phyloP scores from a whole-genome alignment of 1,140 invertebrate species.

The Cyphomyrmex costatus region DNA sequence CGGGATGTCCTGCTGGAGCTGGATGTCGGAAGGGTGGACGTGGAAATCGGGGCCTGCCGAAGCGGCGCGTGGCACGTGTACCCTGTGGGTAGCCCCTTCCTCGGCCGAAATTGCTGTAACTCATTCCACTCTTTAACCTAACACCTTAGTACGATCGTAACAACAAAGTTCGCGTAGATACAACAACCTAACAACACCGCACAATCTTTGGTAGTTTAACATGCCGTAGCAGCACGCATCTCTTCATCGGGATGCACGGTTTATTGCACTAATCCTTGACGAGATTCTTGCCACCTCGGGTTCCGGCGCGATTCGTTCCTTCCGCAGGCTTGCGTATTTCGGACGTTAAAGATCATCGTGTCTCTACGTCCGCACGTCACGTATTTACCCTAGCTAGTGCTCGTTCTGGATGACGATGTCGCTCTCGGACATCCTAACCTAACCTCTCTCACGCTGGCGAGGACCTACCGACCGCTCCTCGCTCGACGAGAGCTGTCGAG shows the following conservation, averaged over 20 bases:
- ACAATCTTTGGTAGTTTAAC: conserved; percentile 28
- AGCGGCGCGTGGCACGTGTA: conserved; percentile 61
- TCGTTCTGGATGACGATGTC: neutral
- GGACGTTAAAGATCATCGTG: neutral
- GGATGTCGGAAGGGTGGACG: conserved; percentile 62
- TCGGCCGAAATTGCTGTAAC: conserved; percentile 72
- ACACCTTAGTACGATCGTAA: neutral
- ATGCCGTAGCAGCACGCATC: neutral
- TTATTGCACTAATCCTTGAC: neutral
- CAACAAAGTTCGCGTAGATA: neutral
- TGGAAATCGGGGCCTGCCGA: conserved; percentile 61
- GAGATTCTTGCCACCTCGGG: too few species aligned
- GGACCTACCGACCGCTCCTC: neutral
- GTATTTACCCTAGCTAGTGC: neutral
- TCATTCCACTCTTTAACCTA: conserved; percentile 76
- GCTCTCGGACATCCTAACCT: conserved; percentile 5
- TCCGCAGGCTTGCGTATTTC: neutral
- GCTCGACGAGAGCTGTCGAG: neutral
- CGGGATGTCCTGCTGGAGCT: conserved; percentile 19
- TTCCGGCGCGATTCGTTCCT: neutral
- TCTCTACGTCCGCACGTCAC: too few species aligned
- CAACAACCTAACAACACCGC: neutral
- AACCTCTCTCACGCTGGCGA: conserved; percentile 24
- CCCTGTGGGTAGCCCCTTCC: conserved; percentile 76
- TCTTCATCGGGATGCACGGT: neutral